Conservation (phyloP, 2,888 invertebrate genomes). For the Pandemis heparana region DNA sequence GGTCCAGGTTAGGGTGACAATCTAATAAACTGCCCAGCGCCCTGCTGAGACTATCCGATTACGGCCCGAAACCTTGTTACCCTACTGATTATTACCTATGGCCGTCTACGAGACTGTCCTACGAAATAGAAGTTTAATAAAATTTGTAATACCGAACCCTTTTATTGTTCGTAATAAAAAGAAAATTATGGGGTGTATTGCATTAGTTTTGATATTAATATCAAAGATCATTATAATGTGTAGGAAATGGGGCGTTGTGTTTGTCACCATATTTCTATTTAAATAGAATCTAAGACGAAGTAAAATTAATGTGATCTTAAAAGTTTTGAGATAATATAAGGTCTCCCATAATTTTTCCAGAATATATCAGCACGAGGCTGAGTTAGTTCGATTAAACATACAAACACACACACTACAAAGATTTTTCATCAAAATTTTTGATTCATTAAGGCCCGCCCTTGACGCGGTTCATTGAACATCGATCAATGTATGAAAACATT, state of each 20-base stretch:
- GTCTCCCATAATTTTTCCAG: too few species aligned
- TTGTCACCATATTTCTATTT: neutral
- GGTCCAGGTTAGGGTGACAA: conserved; percentile 80
- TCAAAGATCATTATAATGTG: neutral
- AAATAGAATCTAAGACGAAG: too few species aligned
- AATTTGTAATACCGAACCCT: conserved; percentile 39
- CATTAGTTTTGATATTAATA: conserved; percentile 30
- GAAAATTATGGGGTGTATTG: conserved; percentile 34
- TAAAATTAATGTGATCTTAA: too few species aligned
- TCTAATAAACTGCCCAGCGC: conserved; percentile 79
- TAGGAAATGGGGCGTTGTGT: neutral
- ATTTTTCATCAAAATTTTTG: too few species aligned
- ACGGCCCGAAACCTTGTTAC: conserved; percentile 80
- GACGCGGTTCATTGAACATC: too few species aligned
- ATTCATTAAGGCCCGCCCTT: too few species aligned
- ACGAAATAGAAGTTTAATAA: conserved; percentile 40
- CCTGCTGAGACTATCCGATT: conserved; percentile 81
- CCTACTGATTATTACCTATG: conserved; percentile 81
- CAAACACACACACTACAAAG: too few species aligned
- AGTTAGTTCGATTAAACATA: too few species aligned
- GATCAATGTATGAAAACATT: too few species aligned
- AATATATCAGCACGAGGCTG: too few species aligned
- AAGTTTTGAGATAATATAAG: too few species aligned
- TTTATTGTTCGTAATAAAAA: conserved; percentile 33
- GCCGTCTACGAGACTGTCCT: conserved; percentile 58